Conservation (phyloP, 2,797 vertebrate genomes). For the Discoglossus pictus region DNA sequence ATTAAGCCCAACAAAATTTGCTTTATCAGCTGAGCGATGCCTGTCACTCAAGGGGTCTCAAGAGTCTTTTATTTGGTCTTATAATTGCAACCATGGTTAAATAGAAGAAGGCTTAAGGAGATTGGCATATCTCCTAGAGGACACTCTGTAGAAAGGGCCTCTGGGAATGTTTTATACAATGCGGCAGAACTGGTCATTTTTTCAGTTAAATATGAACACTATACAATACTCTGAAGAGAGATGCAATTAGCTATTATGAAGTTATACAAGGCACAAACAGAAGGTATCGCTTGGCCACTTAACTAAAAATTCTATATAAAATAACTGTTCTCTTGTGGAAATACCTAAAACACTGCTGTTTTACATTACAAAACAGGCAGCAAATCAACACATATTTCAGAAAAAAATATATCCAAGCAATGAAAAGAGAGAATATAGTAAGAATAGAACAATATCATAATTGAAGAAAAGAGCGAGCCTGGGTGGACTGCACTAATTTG, state of each 20-base stretch:
- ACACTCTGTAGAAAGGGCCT: conserved; percentile 62
- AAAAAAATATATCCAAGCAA: too few species aligned
- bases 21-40: conserved; percentile 75
- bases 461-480: too few species aligned
- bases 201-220: conserved; percentile 75
- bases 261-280: conserved; percentile 53
- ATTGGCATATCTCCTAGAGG: conserved; percentile 67
- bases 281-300: conserved; percentile 48
- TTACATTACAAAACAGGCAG: too few species aligned
- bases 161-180: conserved; percentile 60
- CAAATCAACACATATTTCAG: too few species aligned
- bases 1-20: conserved; percentile 71
- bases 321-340: too few species aligned
- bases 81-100: conserved; percentile 75
- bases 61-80: conserved; percentile 74
- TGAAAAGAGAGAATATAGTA: too few species aligned
- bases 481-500: too few species aligned
- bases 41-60: conserved; percentile 65
- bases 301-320: conserved; percentile 11
- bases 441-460: too few species aligned
- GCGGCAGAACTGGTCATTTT: conserved; percentile 66
- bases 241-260: conserved; percentile 69
- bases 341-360: too few species aligned
- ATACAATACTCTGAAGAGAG: conserved; percentile 61
- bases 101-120: conserved; percentile 64